phyloP scores from a whole-genome alignment of 2,797 vertebrate species.

The Gadopsis bispinosus region DNA sequence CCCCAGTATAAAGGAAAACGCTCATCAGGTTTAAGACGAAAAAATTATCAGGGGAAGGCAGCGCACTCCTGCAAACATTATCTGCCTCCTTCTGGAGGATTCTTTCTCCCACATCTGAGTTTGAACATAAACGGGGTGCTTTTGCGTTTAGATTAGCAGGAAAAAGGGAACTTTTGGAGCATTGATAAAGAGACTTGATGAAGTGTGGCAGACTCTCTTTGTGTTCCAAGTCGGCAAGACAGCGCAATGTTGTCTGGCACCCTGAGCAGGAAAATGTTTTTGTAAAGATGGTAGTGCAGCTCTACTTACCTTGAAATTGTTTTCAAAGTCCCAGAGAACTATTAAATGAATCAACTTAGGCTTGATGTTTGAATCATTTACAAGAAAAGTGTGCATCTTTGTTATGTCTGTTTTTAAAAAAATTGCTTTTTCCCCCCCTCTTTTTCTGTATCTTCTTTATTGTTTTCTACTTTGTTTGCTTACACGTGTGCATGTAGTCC shows the following conservation, averaged over 20 bases:
- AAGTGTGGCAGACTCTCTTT: conserved; percentile 63
- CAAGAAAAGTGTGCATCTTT: not conserved
- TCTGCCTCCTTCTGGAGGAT: conserved; percentile 59
- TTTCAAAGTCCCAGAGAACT: conserved; percentile 29
- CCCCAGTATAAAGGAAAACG: conserved; percentile 52
- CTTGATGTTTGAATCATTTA: not conserved
- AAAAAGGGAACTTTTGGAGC: conserved; percentile 58
- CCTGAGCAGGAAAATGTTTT: conserved; percentile 37
- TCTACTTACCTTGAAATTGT: conserved; percentile 38
- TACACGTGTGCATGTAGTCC: not conserved
- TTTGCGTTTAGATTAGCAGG: conserved; percentile 80
- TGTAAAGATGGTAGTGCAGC: conserved; percentile 27
- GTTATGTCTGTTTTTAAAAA: not conserved
- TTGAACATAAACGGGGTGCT: conserved; percentile 65
- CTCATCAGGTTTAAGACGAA: conserved; percentile 63
- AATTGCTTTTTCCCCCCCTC: not conserved
- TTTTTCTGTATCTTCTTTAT: not conserved
- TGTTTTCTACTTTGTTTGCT: conserved; percentile 1
- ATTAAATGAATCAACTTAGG: conserved; percentile 25
- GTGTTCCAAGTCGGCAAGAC: conserved; percentile 35
- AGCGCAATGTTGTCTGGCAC: conserved; percentile 36
- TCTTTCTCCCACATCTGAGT: conserved; percentile 41
- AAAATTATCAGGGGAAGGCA: conserved; percentile 66
- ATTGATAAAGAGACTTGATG: conserved; percentile 67
- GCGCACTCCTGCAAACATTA: conserved; percentile 61